phyloP scores from a whole-genome alignment of 2,797 vertebrate genomes.

The Coracias cyanogaster region DNA sequence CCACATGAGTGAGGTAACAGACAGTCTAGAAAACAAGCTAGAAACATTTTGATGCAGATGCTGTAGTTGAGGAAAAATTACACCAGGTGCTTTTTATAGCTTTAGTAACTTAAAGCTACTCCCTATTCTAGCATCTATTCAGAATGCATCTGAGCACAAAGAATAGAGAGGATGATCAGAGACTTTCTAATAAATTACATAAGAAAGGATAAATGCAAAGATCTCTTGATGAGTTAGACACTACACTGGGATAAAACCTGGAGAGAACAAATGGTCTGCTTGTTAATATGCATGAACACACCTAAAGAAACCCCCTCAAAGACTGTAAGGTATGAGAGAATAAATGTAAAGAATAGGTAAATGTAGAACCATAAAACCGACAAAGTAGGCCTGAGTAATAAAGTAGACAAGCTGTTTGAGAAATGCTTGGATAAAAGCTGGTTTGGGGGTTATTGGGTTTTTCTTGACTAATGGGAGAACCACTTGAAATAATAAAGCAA shows the following conservation, averaged over 20 bases:
- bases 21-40: background rate
- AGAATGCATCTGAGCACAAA: background rate
- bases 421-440: background rate
- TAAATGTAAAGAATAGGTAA: background rate
- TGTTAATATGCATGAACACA: background rate
- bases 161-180: background rate
- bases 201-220: background rate
- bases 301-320: background rate
- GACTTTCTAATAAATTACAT: background rate
- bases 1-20: background rate
- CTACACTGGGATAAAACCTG: background rate
- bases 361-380: background rate
- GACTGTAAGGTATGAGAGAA: background rate
- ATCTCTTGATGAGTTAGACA: background rate
- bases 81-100: background rate
- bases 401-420: background rate
- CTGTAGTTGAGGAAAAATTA: background rate
- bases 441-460: background rate
- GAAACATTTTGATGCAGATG: background rate
- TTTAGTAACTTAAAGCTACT: background rate
- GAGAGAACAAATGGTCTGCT: background rate
- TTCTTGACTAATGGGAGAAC: background rate
- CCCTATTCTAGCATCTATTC: background rate
- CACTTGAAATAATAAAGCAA: background rate
- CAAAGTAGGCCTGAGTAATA: background rate